Evolutionary conservation across 2,797 vertebrate species (phyloP).

Genomic region (Diplodus sargus): DNA sequence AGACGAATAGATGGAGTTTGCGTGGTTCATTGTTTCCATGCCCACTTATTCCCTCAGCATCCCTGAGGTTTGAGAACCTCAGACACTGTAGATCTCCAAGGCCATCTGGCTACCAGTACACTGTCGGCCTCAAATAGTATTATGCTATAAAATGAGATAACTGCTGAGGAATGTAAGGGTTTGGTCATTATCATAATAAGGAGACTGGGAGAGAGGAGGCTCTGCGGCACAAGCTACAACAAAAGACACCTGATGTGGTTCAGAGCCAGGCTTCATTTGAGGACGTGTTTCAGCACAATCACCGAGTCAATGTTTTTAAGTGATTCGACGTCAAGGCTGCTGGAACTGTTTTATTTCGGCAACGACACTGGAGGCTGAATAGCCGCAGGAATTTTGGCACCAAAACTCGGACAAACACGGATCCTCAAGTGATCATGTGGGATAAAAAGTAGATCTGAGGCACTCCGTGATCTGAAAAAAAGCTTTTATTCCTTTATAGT

Average conservation of each 20-base stretch:
- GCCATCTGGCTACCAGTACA: constrained; percentile 32
- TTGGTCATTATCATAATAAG: constrained; percentile 58
- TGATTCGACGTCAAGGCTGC: constrained; percentile 40
- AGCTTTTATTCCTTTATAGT: neutral
- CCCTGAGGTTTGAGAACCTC: constrained; percentile 43
- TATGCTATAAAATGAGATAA: constrained; percentile 62
- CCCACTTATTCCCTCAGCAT: constrained; percentile 36
- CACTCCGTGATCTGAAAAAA: constrained; percentile 18
- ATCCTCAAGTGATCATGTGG: neutral
- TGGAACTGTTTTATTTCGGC: constrained; percentile 11
- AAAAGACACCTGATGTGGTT: constrained; percentile 1
- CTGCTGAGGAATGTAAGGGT: constrained; percentile 53
- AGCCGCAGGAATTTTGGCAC: constrained; percentile 17
- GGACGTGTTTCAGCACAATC: constrained; percentile 33
- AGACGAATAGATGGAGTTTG: constrained; percentile 50
- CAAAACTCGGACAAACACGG: constrained; percentile 18
- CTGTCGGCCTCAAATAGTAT: constrained; percentile 22
- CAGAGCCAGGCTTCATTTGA: constrained; percentile 7
- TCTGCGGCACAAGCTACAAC: constrained; percentile 27
- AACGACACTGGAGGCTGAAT: neutral
- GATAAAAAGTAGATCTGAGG: constrained; percentile 19
- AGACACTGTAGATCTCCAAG: constrained; percentile 47
- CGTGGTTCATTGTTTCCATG: constrained; percentile 49
- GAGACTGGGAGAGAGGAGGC: constrained; percentile 20
- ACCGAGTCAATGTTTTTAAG: constrained; percentile 23